phyloP scores from a whole-genome alignment of 2,888 invertebrate genomes.

The Lysandra bellargus region DNA sequence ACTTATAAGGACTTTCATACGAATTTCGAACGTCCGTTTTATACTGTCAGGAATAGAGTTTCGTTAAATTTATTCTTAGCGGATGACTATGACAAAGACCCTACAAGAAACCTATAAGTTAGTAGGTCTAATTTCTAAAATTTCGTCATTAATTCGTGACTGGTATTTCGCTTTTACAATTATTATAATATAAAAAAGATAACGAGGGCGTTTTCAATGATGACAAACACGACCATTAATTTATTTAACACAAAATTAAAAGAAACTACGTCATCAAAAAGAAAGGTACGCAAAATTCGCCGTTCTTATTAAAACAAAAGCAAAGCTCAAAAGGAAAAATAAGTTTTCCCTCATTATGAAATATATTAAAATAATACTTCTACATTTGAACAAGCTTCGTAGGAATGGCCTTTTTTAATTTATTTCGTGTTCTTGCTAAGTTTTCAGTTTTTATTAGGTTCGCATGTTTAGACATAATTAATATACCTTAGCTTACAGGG shows the following conservation, averaged over 20 bases:
- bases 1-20: no score
- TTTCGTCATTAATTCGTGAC: no score
- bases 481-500: conserved; percentile 36
- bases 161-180: no score
- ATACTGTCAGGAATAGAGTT: no score
- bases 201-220: background rate
- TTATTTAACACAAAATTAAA: background rate
- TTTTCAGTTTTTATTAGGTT: conserved; percentile 37
- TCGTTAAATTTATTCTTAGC: no score
- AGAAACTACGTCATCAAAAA: background rate
- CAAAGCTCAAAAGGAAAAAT: background rate
- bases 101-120: no score
- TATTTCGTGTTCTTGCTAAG: conserved; percentile 31
- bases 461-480: conserved; percentile 43
- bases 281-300: background rate
- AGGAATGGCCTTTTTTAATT: conserved; percentile 28
- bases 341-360: conserved; percentile 23
- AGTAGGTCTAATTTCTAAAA: no score
- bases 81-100: no score
- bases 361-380: conserved; percentile 27
- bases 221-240: background rate
- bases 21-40: no score
- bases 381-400: conserved; percentile 26
- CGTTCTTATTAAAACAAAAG: background rate
- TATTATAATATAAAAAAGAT: no score